Evolutionary conservation across 2,113 vertebrate genomes (phyloP).

Genomic region (Chaenocephalus aceratus): DNA sequence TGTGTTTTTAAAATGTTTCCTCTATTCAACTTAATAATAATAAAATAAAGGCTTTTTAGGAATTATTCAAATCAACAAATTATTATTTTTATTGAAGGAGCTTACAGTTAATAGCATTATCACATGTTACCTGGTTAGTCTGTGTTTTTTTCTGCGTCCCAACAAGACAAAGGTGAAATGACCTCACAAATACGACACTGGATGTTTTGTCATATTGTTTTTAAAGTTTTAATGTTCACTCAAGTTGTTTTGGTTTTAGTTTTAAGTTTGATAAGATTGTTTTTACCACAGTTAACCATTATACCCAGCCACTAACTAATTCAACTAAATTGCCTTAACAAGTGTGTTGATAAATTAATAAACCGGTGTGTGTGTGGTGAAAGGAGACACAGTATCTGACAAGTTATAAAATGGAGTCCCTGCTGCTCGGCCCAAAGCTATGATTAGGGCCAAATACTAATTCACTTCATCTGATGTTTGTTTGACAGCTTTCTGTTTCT

Average conservation of each 20-base stretch:
- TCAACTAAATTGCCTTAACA: not conserved
- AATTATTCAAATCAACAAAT: not conserved
- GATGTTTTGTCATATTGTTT: too few relatives aligned
- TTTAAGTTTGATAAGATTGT: not conserved
- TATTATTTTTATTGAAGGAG: not conserved
- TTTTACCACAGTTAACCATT: not conserved
- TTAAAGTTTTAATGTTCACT: not conserved
- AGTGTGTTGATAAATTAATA: not conserved
- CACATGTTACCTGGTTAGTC: not conserved
- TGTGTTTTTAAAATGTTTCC: not conserved
- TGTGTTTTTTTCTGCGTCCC: too few relatives aligned
- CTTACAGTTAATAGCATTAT: not conserved
- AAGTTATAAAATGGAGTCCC: slow-evolving; percentile 42
- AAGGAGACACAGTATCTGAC: slow-evolving; percentile 29
- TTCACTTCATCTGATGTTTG: slow-evolving; percentile 45
- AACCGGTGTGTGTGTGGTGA: not conserved
- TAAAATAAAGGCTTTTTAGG: too few relatives aligned
- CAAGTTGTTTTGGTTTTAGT: not conserved
- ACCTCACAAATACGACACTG: too few relatives aligned
- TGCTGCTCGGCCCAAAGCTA: slow-evolving; percentile 22
- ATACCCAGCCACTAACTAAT: not conserved
- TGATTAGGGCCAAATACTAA: slow-evolving; percentile 51
- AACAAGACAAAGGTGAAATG: too few relatives aligned
- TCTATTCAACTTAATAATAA: not conserved
- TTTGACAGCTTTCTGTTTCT: slow-evolving; percentile 53